Conservation (phyloP, 2,797 vertebrate species). For the Euphonia xanthogaster region DNA sequence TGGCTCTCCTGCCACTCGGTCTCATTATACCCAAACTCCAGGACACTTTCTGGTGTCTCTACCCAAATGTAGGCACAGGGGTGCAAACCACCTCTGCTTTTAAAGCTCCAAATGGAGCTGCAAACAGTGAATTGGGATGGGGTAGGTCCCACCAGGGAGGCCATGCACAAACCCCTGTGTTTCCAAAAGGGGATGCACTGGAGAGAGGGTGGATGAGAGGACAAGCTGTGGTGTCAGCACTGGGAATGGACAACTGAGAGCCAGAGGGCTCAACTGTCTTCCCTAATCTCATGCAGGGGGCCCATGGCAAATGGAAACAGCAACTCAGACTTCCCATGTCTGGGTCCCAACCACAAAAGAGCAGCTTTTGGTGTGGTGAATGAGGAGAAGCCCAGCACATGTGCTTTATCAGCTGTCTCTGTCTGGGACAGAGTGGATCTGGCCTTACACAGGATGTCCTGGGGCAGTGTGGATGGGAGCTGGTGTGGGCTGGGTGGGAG, state of each 20-base stretch:
- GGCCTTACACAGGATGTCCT: accelerated
- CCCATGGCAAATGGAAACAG: neutral
- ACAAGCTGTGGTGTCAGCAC: neutral
- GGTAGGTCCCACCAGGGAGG: accelerated
- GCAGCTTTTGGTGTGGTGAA: neutral
- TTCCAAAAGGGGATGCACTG: neutral
- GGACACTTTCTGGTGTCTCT: neutral
- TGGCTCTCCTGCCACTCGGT: neutral
- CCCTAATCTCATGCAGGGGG: neutral
- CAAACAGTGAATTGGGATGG: neutral
- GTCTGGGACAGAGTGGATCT: neutral
- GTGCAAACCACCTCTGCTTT: neutral
- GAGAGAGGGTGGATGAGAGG: neutral
- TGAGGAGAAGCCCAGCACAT: neutral
- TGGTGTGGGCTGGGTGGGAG: neutral
- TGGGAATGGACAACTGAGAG: neutral
- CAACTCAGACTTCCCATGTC: neutral
- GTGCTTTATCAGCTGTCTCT: neutral
- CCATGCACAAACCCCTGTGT: neutral
- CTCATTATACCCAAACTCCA: neutral
- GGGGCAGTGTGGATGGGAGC: neutral
- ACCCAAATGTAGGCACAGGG: neutral
- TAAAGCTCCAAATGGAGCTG: neutral
- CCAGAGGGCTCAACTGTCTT: neutral
- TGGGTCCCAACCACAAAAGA: neutral